Base-by-base conservation (phyloP, 2,888 invertebrate genomes). In the Hoplodrina blanda region DNA sequence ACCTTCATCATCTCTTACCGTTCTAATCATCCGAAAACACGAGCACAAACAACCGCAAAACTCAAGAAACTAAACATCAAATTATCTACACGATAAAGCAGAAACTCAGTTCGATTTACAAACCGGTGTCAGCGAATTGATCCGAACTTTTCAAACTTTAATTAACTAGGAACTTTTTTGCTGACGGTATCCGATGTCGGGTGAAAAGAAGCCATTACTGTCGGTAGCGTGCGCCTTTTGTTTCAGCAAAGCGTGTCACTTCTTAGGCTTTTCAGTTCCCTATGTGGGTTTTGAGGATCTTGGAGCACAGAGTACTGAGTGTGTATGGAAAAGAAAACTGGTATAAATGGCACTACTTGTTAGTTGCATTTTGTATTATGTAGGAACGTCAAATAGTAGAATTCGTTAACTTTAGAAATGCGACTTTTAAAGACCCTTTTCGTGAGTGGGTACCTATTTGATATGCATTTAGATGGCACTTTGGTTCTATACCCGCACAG, bases 161-260 rank as follows among this genome's bases (percentile, higher is more conserved):
- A 84, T 84, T 80, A 81, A 69, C 62, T 25, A 50, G 52, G 49
- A 77, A 77, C 57, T 82, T 80, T 86, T 82, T 71, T 84, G 87
- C 87, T 79, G 82, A 81, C 86, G 68, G 71, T 84, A 76, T 80
- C 61, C 20, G 62, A 55, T 60, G 66, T 20, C 46, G 71, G 60
- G 30, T 89, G 85, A 88, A 89, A 87, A 83, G 88, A 84, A 82
- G 81, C 86, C 81, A 88, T 89, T 89, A 89, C 76, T 77, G 82
- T 68, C 68, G 79, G 77, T 60, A 25, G 80, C 76, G 76, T 61
- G 79, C 73, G 78, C 69, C 81, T 82, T 86, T 85, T 88, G 80
- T 85, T 78, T 73, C 64, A 54, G 55, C 60, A 80, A 85, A 86
- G 70, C 81, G 76, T 84, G 87, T 83, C 86, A 78, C 76, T 78